Base-by-base conservation (phyloP, 2,113 vertebrate species). In the Heliornis fulica region DNA sequence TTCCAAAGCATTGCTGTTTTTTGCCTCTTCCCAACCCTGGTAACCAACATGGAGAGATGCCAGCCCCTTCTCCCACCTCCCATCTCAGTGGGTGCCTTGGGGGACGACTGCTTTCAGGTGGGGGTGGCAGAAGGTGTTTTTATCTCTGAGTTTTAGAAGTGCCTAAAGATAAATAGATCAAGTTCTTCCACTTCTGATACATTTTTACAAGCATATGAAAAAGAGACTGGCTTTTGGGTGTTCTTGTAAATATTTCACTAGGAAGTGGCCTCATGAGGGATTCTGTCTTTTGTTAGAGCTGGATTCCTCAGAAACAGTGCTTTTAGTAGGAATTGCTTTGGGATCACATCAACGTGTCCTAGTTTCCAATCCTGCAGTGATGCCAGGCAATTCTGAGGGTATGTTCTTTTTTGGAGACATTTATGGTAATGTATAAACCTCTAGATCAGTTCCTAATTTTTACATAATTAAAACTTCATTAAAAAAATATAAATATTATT, bases 241-340 rank as follows among this genome's bases (percentile, higher is more conserved):
- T 83, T 87, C 79, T 72, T 41, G 86, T 94, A 92, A 95, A 93
- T 95, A 93, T 95, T 96, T 95, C 60, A 93, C 90, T 84, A 20
- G 72, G 29, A 72, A 81, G 57, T 41, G 50, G 63, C 76, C 79
- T 90, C 17, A 0, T 1, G n/a, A 95, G 83, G 43, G 65, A 41
- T 36, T 31, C 13, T 74, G 3, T 78, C 69, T 81, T 93, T 93
- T 89, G 56, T 75, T 80, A 71, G 25, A 74, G 68, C 32, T 79
- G 50, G 64, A 78, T 36, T 91, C 40, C 56, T 89, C 76, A 53
- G 64, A 84, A 90, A 86, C 6, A 21, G 36, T 13, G 76, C 83
- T 96, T 94, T 90, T 70, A 92, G 56, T 86, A 75, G 64, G 65
- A 85, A 63, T 6, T 83, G 75, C 75, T 95, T 18, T 92, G 83